Evolutionary conservation across 2,888 invertebrate genomes (phyloP).

Genomic region (Agelastica alni): DNA sequence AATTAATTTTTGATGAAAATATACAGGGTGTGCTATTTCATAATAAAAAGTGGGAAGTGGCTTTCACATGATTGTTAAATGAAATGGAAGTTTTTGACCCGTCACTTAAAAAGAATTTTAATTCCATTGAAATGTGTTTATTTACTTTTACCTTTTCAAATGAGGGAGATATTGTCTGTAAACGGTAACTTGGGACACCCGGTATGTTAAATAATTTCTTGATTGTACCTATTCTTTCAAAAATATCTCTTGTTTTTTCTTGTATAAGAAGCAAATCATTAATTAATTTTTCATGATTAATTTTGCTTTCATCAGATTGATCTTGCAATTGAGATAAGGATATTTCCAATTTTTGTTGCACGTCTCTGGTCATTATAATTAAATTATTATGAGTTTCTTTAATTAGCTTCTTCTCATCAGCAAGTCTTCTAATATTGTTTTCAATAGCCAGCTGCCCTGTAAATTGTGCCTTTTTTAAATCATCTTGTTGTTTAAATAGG

Average conservation of each 20-base stretch:
- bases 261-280: slow-evolving; percentile 62
- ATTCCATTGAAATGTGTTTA: too few species aligned
- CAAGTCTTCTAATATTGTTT: slow-evolving; percentile 61
- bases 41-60: too few species aligned
- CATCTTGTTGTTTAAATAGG: slow-evolving; percentile 58
- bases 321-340: slow-evolving; percentile 58
- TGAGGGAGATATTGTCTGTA: too few species aligned
- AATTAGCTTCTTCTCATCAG: slow-evolving; percentile 65
- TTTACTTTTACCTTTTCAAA: too few species aligned
- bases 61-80: too few species aligned
- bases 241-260: slow-evolving; percentile 60
- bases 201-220: too few species aligned
- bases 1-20: too few species aligned
- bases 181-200: too few species aligned
- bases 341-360: slow-evolving; percentile 61
- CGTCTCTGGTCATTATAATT: slow-evolving; percentile 60
- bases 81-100: too few species aligned
- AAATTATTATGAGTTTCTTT: slow-evolving; percentile 63
- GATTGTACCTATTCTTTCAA: slow-evolving; percentile 63
- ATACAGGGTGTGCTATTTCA: too few species aligned
- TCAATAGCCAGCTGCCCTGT: slow-evolving; percentile 60
- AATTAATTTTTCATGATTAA: slow-evolving; percentile 62
- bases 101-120: too few species aligned
- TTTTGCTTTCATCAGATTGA: slow-evolving; percentile 58
- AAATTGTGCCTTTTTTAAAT: slow-evolving; percentile 58